Base-by-base conservation (phyloP, 2,888 invertebrate species). In the Pyrocoelia pectoralis region DNA sequence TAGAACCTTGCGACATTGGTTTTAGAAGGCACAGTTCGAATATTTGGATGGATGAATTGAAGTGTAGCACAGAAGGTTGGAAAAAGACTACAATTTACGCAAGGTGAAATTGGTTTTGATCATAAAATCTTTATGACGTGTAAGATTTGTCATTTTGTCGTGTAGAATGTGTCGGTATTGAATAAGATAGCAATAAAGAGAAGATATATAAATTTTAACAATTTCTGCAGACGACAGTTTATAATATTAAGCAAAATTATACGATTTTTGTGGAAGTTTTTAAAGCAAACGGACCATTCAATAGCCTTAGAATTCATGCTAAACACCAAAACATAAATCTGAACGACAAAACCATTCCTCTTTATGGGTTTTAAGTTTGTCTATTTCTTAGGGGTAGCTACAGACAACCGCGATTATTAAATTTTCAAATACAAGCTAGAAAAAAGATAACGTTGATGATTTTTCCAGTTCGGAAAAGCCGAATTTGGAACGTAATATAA, bases 281-380 rank as follows among this genome's bases (percentile, higher is more conserved):
- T 66, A 66, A 70, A 70, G 67, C 66, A 67, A 67, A 64, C 70
- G 64, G 50, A 60, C 65, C 56, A 64, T 64, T 56, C 54, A 64
- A 60, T 55, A 55, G 53, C 46, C 50, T 63, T 50, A 52, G 41
- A 48, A 56, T n/a, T 51, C 64, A 60, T 60, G 60, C 60, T 60
- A 60, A 64, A 60, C 60, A 64, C 64, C 52, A 59, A 56, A 43
- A 58, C 60, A 64, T 64, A 64, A 64, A 64, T 64, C 56, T 60
- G 56, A 55, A 64, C 60, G 64, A 64, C 64, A 64, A 51, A 64
- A 64, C 50, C 64, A 64, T 56, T 51, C 58, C 43, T 51, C 51
- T 55, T 59, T 59, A 64, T 64, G 60, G 64, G 56, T 24, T 24
- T 24, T 59, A 43, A 51, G 59, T 69, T 69, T 64, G 54, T 58